Percentiles rank a stretch among this genome's conserved stretches.
phyloP scores from a whole-genome alignment of 2,888 invertebrate species.

The Platynereis dumerilii region DNA sequence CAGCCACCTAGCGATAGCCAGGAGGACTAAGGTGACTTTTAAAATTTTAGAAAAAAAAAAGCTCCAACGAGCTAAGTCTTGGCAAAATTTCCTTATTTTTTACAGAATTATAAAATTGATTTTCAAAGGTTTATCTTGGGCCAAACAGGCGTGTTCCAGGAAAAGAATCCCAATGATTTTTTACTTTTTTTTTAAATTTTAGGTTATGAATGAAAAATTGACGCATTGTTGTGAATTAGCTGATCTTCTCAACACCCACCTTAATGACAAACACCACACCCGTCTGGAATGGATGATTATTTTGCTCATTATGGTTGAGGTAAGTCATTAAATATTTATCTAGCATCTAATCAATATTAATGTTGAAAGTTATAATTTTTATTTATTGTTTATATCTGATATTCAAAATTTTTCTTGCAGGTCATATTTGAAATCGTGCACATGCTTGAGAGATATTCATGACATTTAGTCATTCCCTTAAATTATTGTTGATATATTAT shows the following conservation, averaged over 20 bases:
- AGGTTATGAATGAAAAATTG: slow-evolving; percentile 95
- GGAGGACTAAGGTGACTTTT: slow-evolving; percentile 80
- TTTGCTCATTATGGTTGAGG: slow-evolving; percentile 91
- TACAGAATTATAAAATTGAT: too few relatives aligned
- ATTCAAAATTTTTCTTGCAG: slow-evolving; percentile 17
- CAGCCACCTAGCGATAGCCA: slow-evolving; percentile 82
- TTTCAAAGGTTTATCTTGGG: too few relatives aligned
- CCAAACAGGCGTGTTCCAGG: too few relatives aligned
- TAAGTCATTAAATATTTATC: slow-evolving; percentile 59
- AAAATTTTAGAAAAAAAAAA: too few relatives aligned
- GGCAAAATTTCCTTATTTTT: too few relatives aligned
- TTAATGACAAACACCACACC: slow-evolving; percentile 91
- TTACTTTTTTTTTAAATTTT: slow-evolving; percentile 25
- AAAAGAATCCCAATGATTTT: too few relatives aligned
- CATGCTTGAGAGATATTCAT: slow-evolving; percentile 21
- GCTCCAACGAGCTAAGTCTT: too few relatives aligned
- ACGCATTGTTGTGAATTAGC: slow-evolving; percentile 93
- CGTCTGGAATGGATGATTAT: slow-evolving; percentile 98
- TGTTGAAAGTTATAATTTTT: too few relatives aligned
- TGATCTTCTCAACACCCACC: slow-evolving; percentile 85
- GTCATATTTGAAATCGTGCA: slow-evolving; percentile 25
- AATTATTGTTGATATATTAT: background rate
- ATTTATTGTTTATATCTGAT: slow-evolving; percentile 3
- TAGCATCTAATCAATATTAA: background rate
- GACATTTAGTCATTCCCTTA: background rate